Evolutionary conservation across 2,888 invertebrate species (phyloP).

Genomic region (Theristus sp.): DNA sequence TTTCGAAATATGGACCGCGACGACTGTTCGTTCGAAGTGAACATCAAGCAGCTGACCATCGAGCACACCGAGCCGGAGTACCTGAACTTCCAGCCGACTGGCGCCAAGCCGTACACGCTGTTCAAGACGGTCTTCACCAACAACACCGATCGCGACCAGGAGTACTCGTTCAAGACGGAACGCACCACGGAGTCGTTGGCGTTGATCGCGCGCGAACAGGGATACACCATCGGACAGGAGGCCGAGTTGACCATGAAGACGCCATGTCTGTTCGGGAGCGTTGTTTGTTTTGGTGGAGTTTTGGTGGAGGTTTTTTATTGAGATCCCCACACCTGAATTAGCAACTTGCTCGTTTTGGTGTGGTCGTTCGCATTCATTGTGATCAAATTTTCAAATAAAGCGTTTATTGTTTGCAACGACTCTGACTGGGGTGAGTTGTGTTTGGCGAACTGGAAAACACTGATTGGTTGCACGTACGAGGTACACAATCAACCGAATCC

Average conservation of each 20-base stretch:
- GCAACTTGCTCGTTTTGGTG: too few relatives aligned
- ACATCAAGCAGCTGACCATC: not conserved
- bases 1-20: slow-evolving; percentile 22
- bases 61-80: slow-evolving; percentile 27
- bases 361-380: too few relatives aligned
- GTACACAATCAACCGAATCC: too few relatives aligned
- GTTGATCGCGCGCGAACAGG: slow-evolving; percentile 24
- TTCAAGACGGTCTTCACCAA: slow-evolving; percentile 29
- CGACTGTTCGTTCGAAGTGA: slow-evolving; percentile 23
- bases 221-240: slow-evolving; percentile 31
- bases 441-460: too few relatives aligned
- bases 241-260: slow-evolving; percentile 34
- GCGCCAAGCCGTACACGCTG: slow-evolving; percentile 25
- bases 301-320: not conserved
- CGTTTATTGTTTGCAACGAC: too few relatives aligned
- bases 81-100: slow-evolving; percentile 18
- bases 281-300: not conserved
- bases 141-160: slow-evolving; percentile 20
- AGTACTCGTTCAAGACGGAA: slow-evolving; percentile 29
- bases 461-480: too few relatives aligned
- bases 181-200: slow-evolving; percentile 25
- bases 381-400: too few relatives aligned
- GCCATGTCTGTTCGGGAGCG: slow-evolving; percentile 25
- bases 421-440: too few relatives aligned
- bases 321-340: too few relatives aligned